Evolutionary conservation across 2,113 vertebrate species (phyloP), one percentile per base, ranked within the genome.

Genomic region (Dryoscopus gambensis): DNA sequence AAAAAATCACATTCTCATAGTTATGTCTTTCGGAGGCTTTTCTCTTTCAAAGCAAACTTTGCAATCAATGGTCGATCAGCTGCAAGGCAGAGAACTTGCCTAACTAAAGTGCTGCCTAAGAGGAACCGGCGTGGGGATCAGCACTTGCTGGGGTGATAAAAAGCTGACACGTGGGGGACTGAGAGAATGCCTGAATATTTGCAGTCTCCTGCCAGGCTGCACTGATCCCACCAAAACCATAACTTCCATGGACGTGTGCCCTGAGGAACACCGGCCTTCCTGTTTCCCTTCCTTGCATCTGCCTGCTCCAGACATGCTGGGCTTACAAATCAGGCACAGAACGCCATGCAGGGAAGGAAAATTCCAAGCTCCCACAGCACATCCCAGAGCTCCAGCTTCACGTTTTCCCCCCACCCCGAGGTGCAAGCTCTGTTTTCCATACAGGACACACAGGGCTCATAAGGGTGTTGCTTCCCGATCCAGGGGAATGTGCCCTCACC

Each of bases 361-460:
- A 3, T 9, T 62, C n/a, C 25, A 14, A 28, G 21, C 35, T 49
- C 19, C 33, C 30, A 53, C 35, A 24, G 47, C 3, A 1, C 40
- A 55, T 28, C 40, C 40, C 37, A 10, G 18, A 79, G 30, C 62
- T 64, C 25, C 62, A 47, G 39, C 28, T n/a, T 24, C 5, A 0
- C 57, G 22, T 18, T n/a, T 11, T 11, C 24, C 47, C 23, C 3
- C 11, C 11, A 6, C 2, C 0, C 1, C 21, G 4, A 5, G 24
- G 24, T 15, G 9, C 4, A 21, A 17, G 53, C 27, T 84, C 42
- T 40, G 49, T 27, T 52, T 24, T 10, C 3, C 2, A 4, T 3
- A 4, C 60, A 50, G 50, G 27, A 65, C 7, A 33, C 6, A 2
- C 15, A 15, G 33, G 28, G 59, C 57, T 60, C 71, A 2, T 0